Evolutionary conservation across 2,888 invertebrate species (phyloP).

Genomic region (Stenodema calcarata): DNA sequence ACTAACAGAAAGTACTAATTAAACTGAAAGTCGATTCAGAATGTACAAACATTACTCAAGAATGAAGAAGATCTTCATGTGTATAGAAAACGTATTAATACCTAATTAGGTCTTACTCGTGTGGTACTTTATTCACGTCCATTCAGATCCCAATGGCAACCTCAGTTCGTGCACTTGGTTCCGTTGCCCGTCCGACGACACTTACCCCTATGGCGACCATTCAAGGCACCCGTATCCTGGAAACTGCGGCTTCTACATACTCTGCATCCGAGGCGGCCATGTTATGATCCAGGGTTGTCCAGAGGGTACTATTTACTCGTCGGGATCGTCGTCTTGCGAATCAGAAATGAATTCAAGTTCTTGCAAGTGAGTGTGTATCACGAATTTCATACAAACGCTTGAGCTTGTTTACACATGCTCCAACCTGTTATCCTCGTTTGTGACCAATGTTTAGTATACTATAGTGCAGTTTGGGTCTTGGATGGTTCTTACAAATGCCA

Average conservation of each 20-base stretch:
- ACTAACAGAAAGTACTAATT: neutral
- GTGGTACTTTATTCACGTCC: neutral
- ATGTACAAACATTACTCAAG: too few relatives aligned
- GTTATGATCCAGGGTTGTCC: slow-evolving; percentile 56
- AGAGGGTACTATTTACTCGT: slow-evolving; percentile 31
- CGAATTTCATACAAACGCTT: too few relatives aligned
- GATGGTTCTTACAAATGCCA: too few relatives aligned
- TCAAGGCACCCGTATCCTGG: slow-evolving; percentile 57
- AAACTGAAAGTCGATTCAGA: neutral
- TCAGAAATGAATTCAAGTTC: neutral
- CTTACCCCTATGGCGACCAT: slow-evolving; percentile 56
- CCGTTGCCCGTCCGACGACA: slow-evolving; percentile 55
- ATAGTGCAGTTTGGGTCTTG: too few relatives aligned
- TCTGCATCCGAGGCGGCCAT: slow-evolving; percentile 56
- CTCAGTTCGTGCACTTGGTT: slow-evolving; percentile 52
- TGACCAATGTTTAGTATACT: too few relatives aligned
- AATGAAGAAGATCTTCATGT: too few relatives aligned
- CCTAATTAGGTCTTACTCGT: neutral
- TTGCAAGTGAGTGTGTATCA: neutral
- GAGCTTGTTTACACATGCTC: too few relatives aligned
- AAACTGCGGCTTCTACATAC: slow-evolving; percentile 56
- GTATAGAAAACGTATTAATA: too few relatives aligned
- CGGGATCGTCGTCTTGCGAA: neutral
- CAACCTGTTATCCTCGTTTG: too few relatives aligned
- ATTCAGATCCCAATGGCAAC: slow-evolving; percentile 43